Evolutionary conservation across 92 coral and sea anemone genomes (phyloP), one percentile per base, ranked within the genome.

Genomic region (Metridium senile): DNA sequence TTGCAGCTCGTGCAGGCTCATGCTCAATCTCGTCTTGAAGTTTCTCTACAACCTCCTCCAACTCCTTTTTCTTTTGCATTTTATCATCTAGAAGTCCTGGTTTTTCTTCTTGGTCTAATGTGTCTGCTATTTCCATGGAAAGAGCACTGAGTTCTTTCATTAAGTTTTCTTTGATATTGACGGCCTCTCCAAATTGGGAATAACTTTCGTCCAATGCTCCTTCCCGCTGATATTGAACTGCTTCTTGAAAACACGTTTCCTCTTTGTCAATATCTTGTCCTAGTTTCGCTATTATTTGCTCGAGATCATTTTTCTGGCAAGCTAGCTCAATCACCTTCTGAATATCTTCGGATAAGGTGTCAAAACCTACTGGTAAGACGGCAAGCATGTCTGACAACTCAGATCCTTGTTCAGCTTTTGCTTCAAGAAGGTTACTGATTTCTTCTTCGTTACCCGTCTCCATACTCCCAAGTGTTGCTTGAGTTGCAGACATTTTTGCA

Each of bases 1-100:
- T 70, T n/a, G 91, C 88, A 9, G 91, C 82, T 23, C 93, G 75
- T 8, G 49, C 22, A 30, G 93, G 75, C 51, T 85, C 97, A 19
- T 76, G 62, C 26, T 85, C 84, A 11, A 91, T 84, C 27, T 80
- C 34, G 33, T 80, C 88, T 35, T 82, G 84, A 22, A 68, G 28
- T 58, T 43, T 30, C 64, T 75, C 83, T 17, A 85, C 29, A 66
- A 78, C 75, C 7, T 76, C 57, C 33, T 91, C 90, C 1, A 91
- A 61, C 32, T 68, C 80, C 3, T 13, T 54, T 54, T 54, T 54
- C 59, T 54, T 54, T 54, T 90, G 89, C 26, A 80, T 21, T 21
- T 49, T 70, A 52, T 30, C 33, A 39, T 66, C 63, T 39, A 53
- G 54, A 21, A 16, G 70, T n/a, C 54, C 20, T 25, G 76, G 74